These are phyloP conservation scores for Lordiphosa clarofinis DNA, from an alignment of 1,140 invertebrate species.

Conservation along the genomic window DNA sequence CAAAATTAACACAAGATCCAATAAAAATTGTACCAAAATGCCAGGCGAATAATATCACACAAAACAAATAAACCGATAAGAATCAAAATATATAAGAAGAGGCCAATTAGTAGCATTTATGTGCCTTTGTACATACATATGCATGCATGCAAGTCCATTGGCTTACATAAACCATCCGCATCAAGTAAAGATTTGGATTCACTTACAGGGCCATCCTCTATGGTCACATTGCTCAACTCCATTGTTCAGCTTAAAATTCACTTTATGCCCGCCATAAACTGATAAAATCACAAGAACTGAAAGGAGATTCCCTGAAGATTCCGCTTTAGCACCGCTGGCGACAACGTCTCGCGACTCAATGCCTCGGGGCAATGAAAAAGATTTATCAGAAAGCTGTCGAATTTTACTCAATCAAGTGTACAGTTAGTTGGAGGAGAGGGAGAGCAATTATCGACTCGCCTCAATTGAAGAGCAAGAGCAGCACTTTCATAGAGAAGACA, in stretches of 20 bases:
- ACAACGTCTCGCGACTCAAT: conserved; percentile 33
- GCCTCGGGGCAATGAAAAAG: conserved; percentile 16
- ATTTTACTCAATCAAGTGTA: conserved; percentile 38
- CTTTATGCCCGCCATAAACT: conserved; percentile 32
- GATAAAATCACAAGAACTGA: conserved; percentile 10
- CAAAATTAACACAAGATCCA: not conserved
- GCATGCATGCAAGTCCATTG: conserved; percentile 6
- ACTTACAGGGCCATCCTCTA: conserved; percentile 30
- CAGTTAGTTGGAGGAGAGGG: conserved; percentile 23
- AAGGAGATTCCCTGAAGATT: conserved; percentile 1
- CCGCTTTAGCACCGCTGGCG: conserved; percentile 23
- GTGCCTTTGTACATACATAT: no score
- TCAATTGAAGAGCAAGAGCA: conserved; percentile 24
- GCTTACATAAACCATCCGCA: conserved; percentile 45
- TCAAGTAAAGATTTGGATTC: not conserved
- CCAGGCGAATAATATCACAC: not conserved
- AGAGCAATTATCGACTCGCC: conserved; percentile 2
- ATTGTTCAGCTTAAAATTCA: conserved; percentile 33
- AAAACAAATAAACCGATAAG: conserved; percentile 23
- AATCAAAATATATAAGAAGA: conserved; percentile 15
- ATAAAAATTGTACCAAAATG: no score
- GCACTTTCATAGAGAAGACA: conserved; percentile 12
- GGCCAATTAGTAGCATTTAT: conserved; percentile 15
- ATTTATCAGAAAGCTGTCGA: conserved; percentile 45
- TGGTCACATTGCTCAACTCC: conserved; percentile 51